phyloP scores from a whole-genome alignment of 2,797 vertebrate species.

The Sebastes oblongus region DNA sequence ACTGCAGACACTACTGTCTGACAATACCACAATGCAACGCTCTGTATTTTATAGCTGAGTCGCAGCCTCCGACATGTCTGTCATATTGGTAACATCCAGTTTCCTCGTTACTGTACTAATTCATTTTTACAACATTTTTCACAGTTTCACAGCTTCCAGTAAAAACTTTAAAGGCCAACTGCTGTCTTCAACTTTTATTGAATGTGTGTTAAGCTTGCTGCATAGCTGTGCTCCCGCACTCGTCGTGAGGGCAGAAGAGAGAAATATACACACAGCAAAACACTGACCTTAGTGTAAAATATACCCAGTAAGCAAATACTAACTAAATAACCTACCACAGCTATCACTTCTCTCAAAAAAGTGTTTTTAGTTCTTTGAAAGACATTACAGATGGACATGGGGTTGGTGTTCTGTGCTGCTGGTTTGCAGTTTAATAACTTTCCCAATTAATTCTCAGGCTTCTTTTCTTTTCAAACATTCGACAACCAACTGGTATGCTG shows the following conservation, averaged over 20 bases:
- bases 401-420: neutral
- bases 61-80: neutral
- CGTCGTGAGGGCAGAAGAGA: neutral
- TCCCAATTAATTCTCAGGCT: neutral
- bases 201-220: neutral
- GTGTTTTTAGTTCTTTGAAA: neutral
- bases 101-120: neutral
- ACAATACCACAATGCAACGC: neutral
- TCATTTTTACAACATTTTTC: neutral
- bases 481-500: neutral
- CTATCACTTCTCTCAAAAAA: neutral
- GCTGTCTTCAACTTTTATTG: neutral
- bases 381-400: neutral
- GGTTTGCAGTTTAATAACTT: conserved; percentile 15
- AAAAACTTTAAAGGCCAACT: neutral
- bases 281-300: neutral
- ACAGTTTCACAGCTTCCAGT: neutral
- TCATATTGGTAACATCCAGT: neutral
- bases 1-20: neutral
- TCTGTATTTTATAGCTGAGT: neutral
- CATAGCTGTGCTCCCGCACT: neutral
- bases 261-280: neutral
- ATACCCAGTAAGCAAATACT: neutral
- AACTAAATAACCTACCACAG: neutral
- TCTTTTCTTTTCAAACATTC: neutral